Evolutionary conservation across 2,888 invertebrate genomes (phyloP).

Genomic region (Ganaspis brasiliensis): DNA sequence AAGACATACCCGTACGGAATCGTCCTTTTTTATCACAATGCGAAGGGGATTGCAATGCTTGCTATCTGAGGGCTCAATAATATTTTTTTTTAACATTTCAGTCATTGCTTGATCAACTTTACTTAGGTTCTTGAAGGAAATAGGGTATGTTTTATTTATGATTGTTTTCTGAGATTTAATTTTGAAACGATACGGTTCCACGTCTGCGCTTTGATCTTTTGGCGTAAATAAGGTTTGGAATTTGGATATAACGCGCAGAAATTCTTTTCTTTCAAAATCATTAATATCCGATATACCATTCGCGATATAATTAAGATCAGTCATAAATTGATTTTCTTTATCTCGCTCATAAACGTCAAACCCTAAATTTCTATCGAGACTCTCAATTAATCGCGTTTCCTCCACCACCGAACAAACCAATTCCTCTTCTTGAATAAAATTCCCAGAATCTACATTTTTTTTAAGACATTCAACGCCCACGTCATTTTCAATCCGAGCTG

Average conservation of each 20-base stretch:
- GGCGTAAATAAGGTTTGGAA: background rate
- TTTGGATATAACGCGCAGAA: background rate
- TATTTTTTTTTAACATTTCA: too few relatives aligned
- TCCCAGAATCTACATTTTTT: too few relatives aligned
- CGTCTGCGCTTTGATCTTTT: background rate
- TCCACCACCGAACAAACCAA: background rate
- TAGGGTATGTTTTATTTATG: background rate
- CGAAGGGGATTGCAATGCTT: too few relatives aligned
- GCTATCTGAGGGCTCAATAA: too few relatives aligned
- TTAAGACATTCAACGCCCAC: too few relatives aligned
- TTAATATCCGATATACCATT: background rate
- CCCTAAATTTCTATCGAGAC: background rate
- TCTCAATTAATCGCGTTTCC: background rate
- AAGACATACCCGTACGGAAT: constrained; percentile 65
- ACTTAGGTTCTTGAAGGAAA: too few relatives aligned
- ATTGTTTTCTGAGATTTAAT: background rate
- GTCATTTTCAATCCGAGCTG: too few relatives aligned
- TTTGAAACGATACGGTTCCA: background rate
- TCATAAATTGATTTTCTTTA: background rate
- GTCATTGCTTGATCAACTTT: too few relatives aligned
- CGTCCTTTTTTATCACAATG: too few relatives aligned
- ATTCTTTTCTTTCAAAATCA: background rate
- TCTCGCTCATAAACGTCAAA: background rate
- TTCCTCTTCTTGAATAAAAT: too few relatives aligned
- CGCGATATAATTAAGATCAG: background rate